Percentiles rank a stretch among this genome's conserved stretches.
Evolutionary conservation across 2,797 vertebrate species (phyloP).

Genomic region (Heterohyrax brucei): DNA sequence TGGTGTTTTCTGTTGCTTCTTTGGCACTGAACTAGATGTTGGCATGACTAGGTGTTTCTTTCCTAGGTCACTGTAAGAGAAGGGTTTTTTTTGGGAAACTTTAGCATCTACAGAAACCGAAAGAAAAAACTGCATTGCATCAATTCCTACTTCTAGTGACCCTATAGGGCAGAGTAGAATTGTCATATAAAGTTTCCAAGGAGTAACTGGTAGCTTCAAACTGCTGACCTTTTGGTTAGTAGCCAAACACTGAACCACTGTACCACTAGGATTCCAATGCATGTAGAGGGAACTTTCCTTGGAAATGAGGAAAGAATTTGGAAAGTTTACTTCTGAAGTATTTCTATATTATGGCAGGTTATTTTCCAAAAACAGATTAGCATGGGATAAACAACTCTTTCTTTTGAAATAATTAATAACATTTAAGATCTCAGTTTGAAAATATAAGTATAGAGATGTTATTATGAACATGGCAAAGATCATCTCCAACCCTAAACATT

Average conservation of each 20-base stretch:
- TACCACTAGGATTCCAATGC: too few relatives aligned
- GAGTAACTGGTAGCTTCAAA: too few relatives aligned
- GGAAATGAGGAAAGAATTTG: slow-evolving; percentile 22
- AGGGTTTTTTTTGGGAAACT: slow-evolving; percentile 28
- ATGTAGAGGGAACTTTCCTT: background rate
- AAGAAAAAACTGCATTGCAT: too few relatives aligned
- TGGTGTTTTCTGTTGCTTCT: slow-evolving; percentile 56
- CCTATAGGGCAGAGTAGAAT: too few relatives aligned
- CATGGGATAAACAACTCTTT: background rate
- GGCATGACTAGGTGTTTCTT: background rate
- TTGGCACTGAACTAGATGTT: slow-evolving; percentile 28
- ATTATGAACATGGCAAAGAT: slow-evolving; percentile 10
- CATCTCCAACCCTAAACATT: background rate
- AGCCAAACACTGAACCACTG: too few relatives aligned
- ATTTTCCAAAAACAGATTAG: slow-evolving; percentile 8
- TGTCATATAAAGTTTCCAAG: too few relatives aligned
- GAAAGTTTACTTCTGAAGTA: background rate
- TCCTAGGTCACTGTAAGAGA: background rate
- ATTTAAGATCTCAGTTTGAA: slow-evolving; percentile 7
- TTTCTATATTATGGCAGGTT: slow-evolving; percentile 18
- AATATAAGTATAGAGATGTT: background rate
- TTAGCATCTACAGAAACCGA: background rate
- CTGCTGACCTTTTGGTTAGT: too few relatives aligned
- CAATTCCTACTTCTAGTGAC: too few relatives aligned
- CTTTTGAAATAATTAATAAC: slow-evolving; percentile 48